Evolutionary conservation across 2,888 invertebrate genomes (phyloP).

Genomic region (Antheraea yamamai): DNA sequence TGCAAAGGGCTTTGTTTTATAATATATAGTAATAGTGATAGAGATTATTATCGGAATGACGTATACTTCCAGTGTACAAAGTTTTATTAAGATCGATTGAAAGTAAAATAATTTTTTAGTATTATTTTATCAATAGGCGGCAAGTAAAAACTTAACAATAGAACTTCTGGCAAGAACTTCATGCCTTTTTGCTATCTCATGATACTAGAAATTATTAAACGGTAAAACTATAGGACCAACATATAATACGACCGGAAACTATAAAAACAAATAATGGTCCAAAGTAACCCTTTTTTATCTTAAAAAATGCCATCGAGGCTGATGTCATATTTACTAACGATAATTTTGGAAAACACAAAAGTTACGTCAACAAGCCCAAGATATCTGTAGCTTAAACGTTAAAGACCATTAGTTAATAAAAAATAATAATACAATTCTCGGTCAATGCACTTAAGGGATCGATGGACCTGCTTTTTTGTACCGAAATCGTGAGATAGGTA

Average conservation of each 20-base stretch:
- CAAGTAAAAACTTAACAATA: too few species aligned
- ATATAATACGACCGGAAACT: neutral
- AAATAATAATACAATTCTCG: constrained; percentile 2
- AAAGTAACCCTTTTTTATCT: neutral
- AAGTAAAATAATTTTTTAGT: too few species aligned
- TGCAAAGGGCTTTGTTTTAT: too few species aligned
- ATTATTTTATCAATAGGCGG: too few species aligned
- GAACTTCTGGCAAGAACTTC: too few species aligned
- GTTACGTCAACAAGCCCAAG: neutral
- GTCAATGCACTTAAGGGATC: constrained; percentile 17
- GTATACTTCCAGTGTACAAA: too few species aligned
- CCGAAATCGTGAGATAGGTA: constrained; percentile 11
- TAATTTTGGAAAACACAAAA: neutral
- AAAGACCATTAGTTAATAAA: constrained; percentile 9
- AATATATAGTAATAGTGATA: too few species aligned
- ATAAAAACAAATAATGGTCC: neutral
- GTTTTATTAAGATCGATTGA: too few species aligned
- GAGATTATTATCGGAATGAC: too few species aligned
- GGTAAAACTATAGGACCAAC: too few species aligned
- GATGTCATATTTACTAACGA: neutral
- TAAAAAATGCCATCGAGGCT: neutral
- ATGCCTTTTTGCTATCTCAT: too few species aligned
- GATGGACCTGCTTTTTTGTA: constrained; percentile 5
- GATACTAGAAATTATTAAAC: too few species aligned
- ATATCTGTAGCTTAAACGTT: neutral